Conservation (phyloP, 2,797 vertebrate species). For the Lacerta agilis region DNA sequence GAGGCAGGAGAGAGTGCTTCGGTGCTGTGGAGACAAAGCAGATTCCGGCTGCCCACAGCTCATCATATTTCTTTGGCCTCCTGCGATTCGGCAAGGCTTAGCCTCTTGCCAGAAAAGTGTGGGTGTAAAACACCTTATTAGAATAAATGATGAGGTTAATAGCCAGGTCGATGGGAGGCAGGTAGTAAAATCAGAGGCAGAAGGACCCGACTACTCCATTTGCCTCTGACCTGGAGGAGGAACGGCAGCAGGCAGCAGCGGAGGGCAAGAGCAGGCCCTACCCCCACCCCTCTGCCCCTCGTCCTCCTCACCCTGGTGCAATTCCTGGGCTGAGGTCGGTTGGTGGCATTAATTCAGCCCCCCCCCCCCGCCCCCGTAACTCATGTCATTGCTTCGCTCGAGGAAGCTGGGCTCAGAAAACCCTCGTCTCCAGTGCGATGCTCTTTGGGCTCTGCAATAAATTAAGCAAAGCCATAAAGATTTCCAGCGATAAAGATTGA, state of each 20-base stretch:
- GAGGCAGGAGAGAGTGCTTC: not conserved
- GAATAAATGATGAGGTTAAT: not conserved
- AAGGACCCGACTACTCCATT: too few species aligned
- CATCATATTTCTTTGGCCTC: not conserved
- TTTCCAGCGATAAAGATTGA: constrained; percentile 5
- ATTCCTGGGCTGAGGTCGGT: not conserved
- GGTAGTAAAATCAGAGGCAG: not conserved
- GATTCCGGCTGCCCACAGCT: not conserved
- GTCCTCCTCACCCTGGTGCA: not conserved
- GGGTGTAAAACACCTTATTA: not conserved
- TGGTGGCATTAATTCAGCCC: too few species aligned
- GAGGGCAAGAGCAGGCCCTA: not conserved
- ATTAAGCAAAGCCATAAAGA: not conserved
- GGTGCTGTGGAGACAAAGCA: not conserved
- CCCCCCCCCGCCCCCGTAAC: not conserved
- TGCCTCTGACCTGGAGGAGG: not conserved
- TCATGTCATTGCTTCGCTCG: not conserved
- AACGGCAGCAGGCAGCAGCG: too few species aligned
- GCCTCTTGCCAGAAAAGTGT: not conserved
- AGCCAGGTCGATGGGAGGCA: not conserved
- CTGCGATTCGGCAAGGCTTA: not conserved
- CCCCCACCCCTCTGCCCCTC: too few species aligned
- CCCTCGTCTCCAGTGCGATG: not conserved
- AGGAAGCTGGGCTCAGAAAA: not conserved
- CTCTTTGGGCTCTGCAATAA: not conserved